Conservation (phyloP, 92 coral and sea anemone species). For the Paragorgia papillata region DNA sequence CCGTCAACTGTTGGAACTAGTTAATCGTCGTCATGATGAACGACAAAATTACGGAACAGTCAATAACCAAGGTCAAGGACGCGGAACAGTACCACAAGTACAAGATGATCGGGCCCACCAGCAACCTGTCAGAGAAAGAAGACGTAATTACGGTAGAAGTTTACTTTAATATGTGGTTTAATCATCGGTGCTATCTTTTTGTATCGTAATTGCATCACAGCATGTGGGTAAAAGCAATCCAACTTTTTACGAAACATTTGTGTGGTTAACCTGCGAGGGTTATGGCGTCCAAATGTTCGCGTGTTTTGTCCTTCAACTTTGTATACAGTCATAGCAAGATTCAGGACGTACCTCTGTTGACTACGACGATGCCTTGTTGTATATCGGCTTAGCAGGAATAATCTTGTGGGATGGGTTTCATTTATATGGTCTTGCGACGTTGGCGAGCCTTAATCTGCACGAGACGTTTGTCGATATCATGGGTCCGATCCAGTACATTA, state of each 20-base stretch:
- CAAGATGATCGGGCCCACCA: too few species aligned
- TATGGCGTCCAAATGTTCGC: neutral
- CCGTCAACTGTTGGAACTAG: slow-evolving; percentile 2
- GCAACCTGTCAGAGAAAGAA: too few species aligned
- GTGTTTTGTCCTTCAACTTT: slow-evolving; percentile 3
- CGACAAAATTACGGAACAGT: neutral
- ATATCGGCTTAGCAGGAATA: slow-evolving; percentile 8
- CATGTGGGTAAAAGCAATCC: slow-evolving; percentile 2
- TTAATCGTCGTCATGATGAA: neutral
- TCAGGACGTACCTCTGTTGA: neutral
- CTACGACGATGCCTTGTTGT: slow-evolving; percentile 19
- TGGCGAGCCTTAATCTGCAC: neutral
- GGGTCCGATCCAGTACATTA: slow-evolving; percentile 1
- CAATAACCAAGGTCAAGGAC: neutral
- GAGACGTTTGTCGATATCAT: neutral
- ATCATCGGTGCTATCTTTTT: too few species aligned
- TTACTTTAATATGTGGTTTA: too few species aligned
- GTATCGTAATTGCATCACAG: neutral
- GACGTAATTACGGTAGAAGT: too few species aligned
- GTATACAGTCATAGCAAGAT: neutral
- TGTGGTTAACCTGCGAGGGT: neutral
- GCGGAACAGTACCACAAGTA: too few species aligned
- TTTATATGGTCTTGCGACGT: neutral
- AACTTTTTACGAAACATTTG: neutral
- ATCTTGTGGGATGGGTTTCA: slow-evolving; percentile 22